Evolutionary conservation across 1,140 invertebrate species (phyloP).

Genomic region (Macrocentrus cingulum): DNA sequence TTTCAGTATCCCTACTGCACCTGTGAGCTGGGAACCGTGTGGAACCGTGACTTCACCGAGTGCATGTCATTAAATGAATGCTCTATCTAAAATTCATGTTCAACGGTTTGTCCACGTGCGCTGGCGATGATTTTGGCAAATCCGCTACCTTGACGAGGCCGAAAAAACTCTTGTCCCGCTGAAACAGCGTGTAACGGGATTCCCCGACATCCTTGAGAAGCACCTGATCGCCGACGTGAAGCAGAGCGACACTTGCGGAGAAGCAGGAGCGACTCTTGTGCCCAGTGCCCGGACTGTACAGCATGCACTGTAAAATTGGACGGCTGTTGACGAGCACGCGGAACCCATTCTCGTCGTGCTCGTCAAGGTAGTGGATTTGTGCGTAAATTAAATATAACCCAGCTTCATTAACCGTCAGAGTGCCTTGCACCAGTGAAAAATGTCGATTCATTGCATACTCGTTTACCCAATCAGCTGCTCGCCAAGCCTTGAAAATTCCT

Average conservation of each 20-base stretch:
- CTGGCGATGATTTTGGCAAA: slow-evolving; percentile 29
- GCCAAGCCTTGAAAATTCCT: slow-evolving; percentile 59
- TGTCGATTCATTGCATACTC: slow-evolving; percentile 48
- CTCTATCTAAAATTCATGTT: too few relatives aligned
- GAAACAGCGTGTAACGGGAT: slow-evolving; percentile 69
- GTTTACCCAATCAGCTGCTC: slow-evolving; percentile 55
- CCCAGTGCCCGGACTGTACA: slow-evolving; percentile 37
- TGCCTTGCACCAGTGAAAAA: slow-evolving; percentile 48
- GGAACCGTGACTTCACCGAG: too few relatives aligned
- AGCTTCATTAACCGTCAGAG: slow-evolving; percentile 60
- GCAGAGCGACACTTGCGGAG: slow-evolving; percentile 68
- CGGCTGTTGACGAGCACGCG: slow-evolving; percentile 61
- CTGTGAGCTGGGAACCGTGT: too few relatives aligned
- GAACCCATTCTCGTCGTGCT: slow-evolving; percentile 67
- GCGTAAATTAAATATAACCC: slow-evolving; percentile 70
- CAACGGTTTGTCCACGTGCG: too few relatives aligned
- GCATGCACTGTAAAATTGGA: slow-evolving; percentile 64
- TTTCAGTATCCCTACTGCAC: too few relatives aligned
- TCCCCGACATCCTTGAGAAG: slow-evolving; percentile 69
- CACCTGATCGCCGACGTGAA: slow-evolving; percentile 66
- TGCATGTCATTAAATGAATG: too few relatives aligned
- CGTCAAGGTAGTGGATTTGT: slow-evolving; percentile 69
- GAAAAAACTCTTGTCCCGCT: slow-evolving; percentile 77
- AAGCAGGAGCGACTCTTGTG: slow-evolving; percentile 66
- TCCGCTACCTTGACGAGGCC: slow-evolving; percentile 75